Conservation (phyloP, 1,140 invertebrate genomes). For the Sycophaga agraensis region DNA sequence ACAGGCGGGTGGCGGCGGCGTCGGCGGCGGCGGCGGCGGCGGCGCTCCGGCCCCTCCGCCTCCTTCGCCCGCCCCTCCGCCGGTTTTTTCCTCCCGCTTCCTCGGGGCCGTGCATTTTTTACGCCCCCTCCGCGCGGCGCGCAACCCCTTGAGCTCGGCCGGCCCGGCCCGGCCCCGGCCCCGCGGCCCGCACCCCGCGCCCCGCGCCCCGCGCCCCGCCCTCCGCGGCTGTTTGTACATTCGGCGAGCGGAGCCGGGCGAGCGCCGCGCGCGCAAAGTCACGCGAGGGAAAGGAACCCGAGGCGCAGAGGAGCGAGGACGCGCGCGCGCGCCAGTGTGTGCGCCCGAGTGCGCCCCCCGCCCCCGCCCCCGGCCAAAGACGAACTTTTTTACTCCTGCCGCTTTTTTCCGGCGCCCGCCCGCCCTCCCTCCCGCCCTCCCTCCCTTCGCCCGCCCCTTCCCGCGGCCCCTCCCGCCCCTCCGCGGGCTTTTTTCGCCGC, state of each 20-base stretch:
- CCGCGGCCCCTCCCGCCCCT: slow-evolving; percentile 5
- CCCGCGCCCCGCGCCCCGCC: too few species aligned
- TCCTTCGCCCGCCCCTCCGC: slow-evolving; percentile 40
- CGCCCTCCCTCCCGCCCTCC: slow-evolving; percentile 4
- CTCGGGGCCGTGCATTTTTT: slow-evolving; percentile 53
- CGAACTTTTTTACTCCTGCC: slow-evolving; percentile 33
- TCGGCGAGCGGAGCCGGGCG: too few species aligned
- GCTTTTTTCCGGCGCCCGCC: slow-evolving; percentile 34
- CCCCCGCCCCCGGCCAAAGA: neutral
- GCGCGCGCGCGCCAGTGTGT: neutral
- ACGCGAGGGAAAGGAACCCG: too few species aligned
- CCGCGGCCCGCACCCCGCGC: too few species aligned
- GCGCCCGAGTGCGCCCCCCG: neutral
- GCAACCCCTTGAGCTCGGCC: slow-evolving; percentile 14
- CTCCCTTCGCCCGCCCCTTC: slow-evolving; percentile 11
- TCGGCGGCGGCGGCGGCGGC: slow-evolving; percentile 36
- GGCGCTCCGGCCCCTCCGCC: slow-evolving; percentile 34
- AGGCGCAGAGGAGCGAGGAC: neutral
- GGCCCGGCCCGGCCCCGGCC: too few species aligned
- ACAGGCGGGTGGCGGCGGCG: slow-evolving; percentile 44
- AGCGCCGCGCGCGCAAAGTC: too few species aligned
- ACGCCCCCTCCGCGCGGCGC: slow-evolving; percentile 34
- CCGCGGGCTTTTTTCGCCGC: slow-evolving; percentile 33
- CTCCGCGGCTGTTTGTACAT: too few species aligned
- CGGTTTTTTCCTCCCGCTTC: slow-evolving; percentile 53